Percentiles rank a stretch among this genome's conserved stretches.
phyloP scores from a whole-genome alignment of 2,888 invertebrate genomes.

The Bedellia somnulentella region DNA sequence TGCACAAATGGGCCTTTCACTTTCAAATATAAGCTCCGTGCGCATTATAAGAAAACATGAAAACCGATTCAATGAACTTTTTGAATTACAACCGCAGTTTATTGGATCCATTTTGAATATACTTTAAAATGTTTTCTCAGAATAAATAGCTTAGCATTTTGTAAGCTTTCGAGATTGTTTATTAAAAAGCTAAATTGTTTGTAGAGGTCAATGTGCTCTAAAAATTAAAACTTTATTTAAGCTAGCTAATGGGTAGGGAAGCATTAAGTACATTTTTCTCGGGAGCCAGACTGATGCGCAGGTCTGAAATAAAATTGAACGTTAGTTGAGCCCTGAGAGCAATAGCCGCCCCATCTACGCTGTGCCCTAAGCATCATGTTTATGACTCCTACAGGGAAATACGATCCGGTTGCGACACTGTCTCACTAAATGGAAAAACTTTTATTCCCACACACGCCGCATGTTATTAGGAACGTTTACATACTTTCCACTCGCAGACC shows the following conservation, averaged over 20 bases:
- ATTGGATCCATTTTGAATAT: too few species aligned
- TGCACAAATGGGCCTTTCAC: too few species aligned
- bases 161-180: too few species aligned
- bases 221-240: conserved; percentile 36
- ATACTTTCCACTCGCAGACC: conserved; percentile 35
- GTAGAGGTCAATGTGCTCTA: conserved; percentile 20
- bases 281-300: conserved; percentile 9
- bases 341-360: conserved; percentile 15
- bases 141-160: too few species aligned
- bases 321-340: conserved; percentile 15
- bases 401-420: conserved; percentile 26
- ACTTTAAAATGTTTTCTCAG: too few species aligned
- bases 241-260: conserved; percentile 32
- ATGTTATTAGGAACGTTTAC: conserved; percentile 44
- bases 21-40: too few species aligned
- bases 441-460: conserved; percentile 38
- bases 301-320: conserved; percentile 35
- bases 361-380: conserved; percentile 28
- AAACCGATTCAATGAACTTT: conserved; percentile 1
- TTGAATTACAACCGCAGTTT: too few species aligned
- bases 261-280: conserved; percentile 28
- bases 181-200: too few species aligned
- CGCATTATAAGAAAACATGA: too few species aligned
- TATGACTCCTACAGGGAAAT: conserved; percentile 60
- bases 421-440: conserved; percentile 50